Percentiles rank a stretch among this genome's conserved stretches.
phyloP scores from a whole-genome alignment of 2,113 vertebrate genomes.

The Suncus etruscus region DNA sequence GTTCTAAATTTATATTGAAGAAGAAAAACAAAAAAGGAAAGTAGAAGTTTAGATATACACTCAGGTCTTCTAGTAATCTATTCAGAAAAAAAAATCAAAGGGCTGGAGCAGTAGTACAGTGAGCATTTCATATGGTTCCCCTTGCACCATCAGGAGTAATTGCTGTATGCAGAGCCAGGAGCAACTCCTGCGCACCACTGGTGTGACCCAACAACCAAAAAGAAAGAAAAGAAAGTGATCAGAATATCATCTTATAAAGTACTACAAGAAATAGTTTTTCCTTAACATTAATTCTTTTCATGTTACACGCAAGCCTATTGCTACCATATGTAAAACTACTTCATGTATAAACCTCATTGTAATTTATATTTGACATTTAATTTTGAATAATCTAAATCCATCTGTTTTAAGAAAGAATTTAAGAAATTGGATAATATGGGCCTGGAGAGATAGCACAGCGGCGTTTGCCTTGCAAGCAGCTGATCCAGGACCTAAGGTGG shows the following conservation, averaged over 20 bases:
- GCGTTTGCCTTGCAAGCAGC: no score
- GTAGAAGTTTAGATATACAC: not conserved
- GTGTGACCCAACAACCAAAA: no score
- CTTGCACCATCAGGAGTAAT: no score
- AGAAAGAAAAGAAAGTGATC: not conserved
- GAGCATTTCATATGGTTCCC: no score
- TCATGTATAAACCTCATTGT: constrained; percentile 1
- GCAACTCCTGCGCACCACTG: no score
- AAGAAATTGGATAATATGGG: not conserved
- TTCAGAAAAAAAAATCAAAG: not conserved
- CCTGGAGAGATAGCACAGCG: no score
- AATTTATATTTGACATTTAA: not conserved
- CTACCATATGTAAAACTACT: not conserved
- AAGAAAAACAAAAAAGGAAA: constrained; percentile 3
- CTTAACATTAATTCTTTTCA: not conserved
- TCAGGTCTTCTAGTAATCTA: not conserved
- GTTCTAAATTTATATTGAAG: constrained; percentile 33
- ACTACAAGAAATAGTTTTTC: not conserved
- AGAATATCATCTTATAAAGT: not conserved
- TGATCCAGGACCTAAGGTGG: no score
- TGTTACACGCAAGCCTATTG: not conserved
- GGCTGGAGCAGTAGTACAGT: not conserved
- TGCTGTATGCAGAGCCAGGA: no score
- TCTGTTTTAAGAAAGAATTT: constrained; percentile 3
- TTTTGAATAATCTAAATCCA: not conserved